Conservation (phyloP, 2,113 vertebrate species). For the Chroicocephalus ridibundus region DNA sequence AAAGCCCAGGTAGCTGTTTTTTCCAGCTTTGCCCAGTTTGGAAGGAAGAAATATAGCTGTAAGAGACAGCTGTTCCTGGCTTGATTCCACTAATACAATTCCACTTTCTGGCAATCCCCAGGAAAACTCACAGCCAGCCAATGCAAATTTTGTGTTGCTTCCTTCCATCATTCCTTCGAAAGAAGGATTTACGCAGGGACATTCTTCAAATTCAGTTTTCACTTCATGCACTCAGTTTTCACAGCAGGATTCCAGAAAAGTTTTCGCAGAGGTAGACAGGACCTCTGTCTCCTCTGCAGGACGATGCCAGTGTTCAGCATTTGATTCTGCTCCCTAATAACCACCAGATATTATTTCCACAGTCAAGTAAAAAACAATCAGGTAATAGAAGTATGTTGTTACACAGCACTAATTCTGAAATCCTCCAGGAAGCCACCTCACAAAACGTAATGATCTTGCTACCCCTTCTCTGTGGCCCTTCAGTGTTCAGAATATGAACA, state of each 20-base stretch:
- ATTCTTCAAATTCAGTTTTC: background rate
- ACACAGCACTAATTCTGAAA: background rate
- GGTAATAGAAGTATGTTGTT: background rate
- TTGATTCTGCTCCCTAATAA: background rate
- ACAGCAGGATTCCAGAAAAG: background rate
- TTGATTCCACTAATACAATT: background rate
- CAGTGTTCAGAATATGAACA: background rate
- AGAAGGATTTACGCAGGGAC: background rate
- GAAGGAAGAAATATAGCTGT: background rate
- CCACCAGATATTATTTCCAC: background rate
- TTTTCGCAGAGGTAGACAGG: background rate
- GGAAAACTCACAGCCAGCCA: background rate
- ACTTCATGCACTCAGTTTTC: background rate
- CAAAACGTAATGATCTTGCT: background rate
- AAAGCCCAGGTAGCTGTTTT: background rate
- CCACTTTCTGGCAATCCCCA: background rate
- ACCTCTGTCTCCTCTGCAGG: background rate
- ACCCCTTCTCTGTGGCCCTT: background rate
- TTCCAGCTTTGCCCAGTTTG: background rate
- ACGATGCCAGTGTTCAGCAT: background rate
- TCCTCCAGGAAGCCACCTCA: background rate
- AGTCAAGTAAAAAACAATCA: background rate
- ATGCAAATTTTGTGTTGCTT: background rate
- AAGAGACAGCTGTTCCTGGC: background rate
- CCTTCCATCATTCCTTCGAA: background rate